Evolutionary conservation across 2,797 vertebrate species (phyloP), one percentile per base, ranked within the genome.

Genomic region (Lacerta agilis): DNA sequence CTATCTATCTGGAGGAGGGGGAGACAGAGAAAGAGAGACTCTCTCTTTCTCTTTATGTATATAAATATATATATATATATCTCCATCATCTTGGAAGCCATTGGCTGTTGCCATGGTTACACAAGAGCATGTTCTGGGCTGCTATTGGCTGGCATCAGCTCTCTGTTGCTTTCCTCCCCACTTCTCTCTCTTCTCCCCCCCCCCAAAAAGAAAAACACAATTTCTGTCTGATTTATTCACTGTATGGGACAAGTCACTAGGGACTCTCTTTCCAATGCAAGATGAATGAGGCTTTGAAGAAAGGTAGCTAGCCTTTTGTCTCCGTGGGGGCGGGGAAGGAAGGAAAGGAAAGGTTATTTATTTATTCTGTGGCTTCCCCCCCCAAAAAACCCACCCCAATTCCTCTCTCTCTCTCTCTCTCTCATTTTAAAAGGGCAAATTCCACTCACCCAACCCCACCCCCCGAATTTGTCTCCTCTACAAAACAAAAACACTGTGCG

Each of bases 101-200:
- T 94, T 93, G 67, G 3, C 91, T 88, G 92, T 97, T 87, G 1
- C 97, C 91, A 79, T 96, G 84, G 96, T 91, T 96, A 97, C 95
- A 23, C 79, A 83, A 86, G 90, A 78, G 18, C 64, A 49, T 33
- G 27, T 67, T 27, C 36, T 15, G 13, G 73, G 45, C 79, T 71
- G 8, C 8, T 36, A 86, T 72, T 79, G 67, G 77, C 64, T 23
- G 33, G 64, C 20, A 0, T 0, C 64, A 27, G n/a, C 78, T 25
- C 8, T 33, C 67, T 55, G 7, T 15, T 25, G 75, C 0, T 0
- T 41, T 66, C 2, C 43, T 33, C n/a, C 3, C n/a, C 38, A 80
- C 0, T 0, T 11, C 6, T 2, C 67, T n/a, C 33, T 64, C 25
- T 0, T 43, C 5, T 0, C 78, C 71, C 43, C 49, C 49, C 49